Evolutionary conservation across 2,888 invertebrate species (phyloP).

Genomic region (Rapana venosa): DNA sequence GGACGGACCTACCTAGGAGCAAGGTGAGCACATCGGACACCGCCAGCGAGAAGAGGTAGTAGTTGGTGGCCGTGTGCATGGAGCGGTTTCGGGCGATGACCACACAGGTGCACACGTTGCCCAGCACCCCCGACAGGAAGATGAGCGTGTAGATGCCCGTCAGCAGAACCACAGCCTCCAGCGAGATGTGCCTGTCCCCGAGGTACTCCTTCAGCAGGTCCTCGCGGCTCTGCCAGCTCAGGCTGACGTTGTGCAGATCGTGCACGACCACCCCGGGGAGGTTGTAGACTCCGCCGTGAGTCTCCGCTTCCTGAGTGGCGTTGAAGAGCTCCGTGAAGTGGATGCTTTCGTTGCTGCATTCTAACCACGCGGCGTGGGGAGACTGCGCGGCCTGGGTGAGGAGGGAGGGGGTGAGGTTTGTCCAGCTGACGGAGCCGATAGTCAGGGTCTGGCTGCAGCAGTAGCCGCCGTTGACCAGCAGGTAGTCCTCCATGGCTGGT

Average conservation of each 20-base stretch:
- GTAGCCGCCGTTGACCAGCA: slow-evolving; percentile 25
- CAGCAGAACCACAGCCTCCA: slow-evolving; percentile 63
- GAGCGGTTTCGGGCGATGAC: slow-evolving; percentile 70
- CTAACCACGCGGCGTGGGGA: neutral
- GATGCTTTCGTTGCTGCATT: neutral
- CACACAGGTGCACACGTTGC: slow-evolving; percentile 70
- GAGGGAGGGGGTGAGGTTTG: slow-evolving; percentile 34
- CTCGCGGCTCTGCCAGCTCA: slow-evolving; percentile 26
- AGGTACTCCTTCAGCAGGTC: slow-evolving; percentile 36
- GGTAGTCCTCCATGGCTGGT: neutral
- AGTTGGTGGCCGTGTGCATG: slow-evolving; percentile 82
- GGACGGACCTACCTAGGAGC: slow-evolving; percentile 84
- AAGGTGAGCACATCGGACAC: slow-evolving; percentile 89
- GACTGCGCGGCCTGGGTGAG: neutral
- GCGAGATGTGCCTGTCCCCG: slow-evolving; percentile 46
- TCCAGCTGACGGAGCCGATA: neutral
- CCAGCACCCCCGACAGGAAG: slow-evolving; percentile 68
- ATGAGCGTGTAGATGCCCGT: slow-evolving; percentile 67
- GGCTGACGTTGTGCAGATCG: slow-evolving; percentile 23
- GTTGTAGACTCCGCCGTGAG: neutral
- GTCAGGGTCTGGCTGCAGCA: slow-evolving; percentile 28
- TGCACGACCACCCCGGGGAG: neutral
- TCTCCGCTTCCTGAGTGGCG: neutral
- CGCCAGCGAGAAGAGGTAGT: slow-evolving; percentile 93
- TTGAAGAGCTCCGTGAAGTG: neutral